Percentiles rank a stretch among this genome's conserved stretches.
These are phyloP conservation scores for Lindbergichthys nudifrons DNA, from an alignment of 2,797 vertebrate genomes.

Conservation along the genomic window DNA sequence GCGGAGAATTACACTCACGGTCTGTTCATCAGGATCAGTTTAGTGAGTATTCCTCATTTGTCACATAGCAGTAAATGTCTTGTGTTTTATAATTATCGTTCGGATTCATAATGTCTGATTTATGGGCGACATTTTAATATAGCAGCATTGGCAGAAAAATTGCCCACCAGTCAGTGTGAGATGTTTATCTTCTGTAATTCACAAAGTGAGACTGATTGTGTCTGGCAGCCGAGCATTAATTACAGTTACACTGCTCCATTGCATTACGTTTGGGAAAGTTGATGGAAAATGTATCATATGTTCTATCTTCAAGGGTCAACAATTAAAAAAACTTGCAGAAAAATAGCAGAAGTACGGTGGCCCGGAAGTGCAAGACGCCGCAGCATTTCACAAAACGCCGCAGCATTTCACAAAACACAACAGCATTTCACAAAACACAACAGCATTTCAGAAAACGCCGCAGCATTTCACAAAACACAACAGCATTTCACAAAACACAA, in stretches of 20 bases:
- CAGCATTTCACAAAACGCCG: too few relatives aligned
- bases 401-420: too few relatives aligned
- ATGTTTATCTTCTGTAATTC: slow-evolving; percentile 5
- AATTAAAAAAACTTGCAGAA: not conserved
- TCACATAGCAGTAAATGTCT: not conserved
- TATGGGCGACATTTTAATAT: not conserved
- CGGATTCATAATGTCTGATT: not conserved
- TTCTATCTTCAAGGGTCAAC: not conserved
- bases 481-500: too few relatives aligned
- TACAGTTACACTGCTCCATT: not conserved
- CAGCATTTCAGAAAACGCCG: too few relatives aligned
- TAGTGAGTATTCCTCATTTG: slow-evolving; percentile 10
- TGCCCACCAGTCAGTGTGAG: slow-evolving; percentile 1
- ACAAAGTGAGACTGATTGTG: slow-evolving; percentile 1
- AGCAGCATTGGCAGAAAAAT: not conserved
- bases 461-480: too few relatives aligned
- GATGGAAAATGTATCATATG: not conserved
- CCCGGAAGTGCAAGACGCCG: too few relatives aligned
- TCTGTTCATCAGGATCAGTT: slow-evolving; percentile 6
- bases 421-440: too few relatives aligned
- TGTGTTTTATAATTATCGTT: not conserved
- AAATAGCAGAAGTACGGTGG: not conserved
- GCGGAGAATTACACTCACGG: not conserved
- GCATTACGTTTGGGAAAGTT: not conserved
- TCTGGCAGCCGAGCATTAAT: slow-evolving; percentile 8